A percentile compares a stretch with the other conserved stretches of the same genome.
Conservation (phyloP, 2,888 invertebrate species). For the Nymphalis urticae region DNA sequence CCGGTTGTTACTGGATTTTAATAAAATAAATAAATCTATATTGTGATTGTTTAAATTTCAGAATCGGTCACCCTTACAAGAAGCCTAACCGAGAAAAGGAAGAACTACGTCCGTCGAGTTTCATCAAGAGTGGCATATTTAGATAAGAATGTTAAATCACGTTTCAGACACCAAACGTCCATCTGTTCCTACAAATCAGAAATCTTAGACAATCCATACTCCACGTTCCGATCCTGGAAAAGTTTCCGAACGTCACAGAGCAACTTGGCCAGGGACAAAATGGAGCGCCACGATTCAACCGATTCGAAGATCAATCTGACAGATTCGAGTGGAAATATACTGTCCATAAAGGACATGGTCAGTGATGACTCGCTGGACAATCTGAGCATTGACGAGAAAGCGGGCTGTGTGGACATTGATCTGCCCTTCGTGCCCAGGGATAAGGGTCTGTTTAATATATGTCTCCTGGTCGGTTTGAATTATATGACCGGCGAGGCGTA, state of each 20-base stretch:
- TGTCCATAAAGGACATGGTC: conserved; percentile 56
- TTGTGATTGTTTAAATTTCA: conserved; percentile 45
- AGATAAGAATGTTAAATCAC: conserved; percentile 57
- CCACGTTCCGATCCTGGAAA: conserved; percentile 75
- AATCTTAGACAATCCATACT: conserved; percentile 62
- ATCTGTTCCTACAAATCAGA: conserved; percentile 70
- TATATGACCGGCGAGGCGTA: conserved; percentile 84
- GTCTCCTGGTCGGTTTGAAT: conserved; percentile 85
- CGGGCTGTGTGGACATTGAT: conserved; percentile 67
- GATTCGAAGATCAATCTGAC: conserved; percentile 65
- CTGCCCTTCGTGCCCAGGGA: conserved; percentile 67
- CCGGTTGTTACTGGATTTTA: background rate
- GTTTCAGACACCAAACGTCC: conserved; percentile 69
- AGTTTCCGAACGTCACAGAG: conserved; percentile 70
- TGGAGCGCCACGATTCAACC: conserved; percentile 48
- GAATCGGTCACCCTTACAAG: conserved; percentile 79
- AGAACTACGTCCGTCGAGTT: conserved; percentile 84
- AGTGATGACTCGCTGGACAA: conserved; percentile 56
- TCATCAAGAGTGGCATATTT: conserved; percentile 80
- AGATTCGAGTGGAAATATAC: conserved; percentile 59
- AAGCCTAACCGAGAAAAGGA: conserved; percentile 83
- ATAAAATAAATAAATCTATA: background rate
- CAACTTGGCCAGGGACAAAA: conserved; percentile 57
- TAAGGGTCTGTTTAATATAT: conserved; percentile 84
- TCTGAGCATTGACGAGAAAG: conserved; percentile 67